Evolutionary conservation across 2,113 vertebrate genomes (phyloP).

Genomic region (Nettapus auritus): DNA sequence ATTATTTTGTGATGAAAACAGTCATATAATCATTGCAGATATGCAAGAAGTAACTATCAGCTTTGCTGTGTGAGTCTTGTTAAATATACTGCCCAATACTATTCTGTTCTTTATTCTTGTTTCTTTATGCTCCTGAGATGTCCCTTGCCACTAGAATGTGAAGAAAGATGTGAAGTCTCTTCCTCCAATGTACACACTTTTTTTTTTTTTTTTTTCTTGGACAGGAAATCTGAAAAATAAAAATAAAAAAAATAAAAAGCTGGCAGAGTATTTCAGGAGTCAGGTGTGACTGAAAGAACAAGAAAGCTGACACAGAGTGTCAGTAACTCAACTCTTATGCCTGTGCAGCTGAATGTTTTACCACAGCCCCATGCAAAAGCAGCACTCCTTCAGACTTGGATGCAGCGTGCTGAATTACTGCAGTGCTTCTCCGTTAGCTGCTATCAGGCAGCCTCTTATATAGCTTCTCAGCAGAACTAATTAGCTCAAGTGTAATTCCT

Average conservation of each 20-base stretch:
- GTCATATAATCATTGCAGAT: neutral
- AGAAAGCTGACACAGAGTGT: neutral
- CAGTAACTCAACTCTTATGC: neutral
- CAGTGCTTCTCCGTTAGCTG: neutral
- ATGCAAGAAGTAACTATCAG: neutral
- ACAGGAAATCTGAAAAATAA: neutral
- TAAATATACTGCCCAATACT: neutral
- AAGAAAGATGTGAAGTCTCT: neutral
- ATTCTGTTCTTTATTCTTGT: neutral
- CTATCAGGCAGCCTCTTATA: too few species aligned
- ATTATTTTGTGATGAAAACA: neutral
- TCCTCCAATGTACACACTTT: neutral
- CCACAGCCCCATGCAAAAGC: neutral
- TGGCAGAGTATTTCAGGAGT: neutral
- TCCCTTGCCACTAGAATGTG: neutral
- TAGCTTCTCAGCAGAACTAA: neutral
- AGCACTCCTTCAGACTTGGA: neutral
- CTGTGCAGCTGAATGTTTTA: too few species aligned
- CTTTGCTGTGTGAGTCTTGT: neutral
- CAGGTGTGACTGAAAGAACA: neutral
- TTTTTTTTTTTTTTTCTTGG: neutral
- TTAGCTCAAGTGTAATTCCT: neutral
- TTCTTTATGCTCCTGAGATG: neutral
- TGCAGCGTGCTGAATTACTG: neutral
- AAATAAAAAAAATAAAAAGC: too few species aligned